Evolutionary conservation across 2,113 vertebrate species (phyloP).

Genomic region (Dunckerocampus dactyliophorus): DNA sequence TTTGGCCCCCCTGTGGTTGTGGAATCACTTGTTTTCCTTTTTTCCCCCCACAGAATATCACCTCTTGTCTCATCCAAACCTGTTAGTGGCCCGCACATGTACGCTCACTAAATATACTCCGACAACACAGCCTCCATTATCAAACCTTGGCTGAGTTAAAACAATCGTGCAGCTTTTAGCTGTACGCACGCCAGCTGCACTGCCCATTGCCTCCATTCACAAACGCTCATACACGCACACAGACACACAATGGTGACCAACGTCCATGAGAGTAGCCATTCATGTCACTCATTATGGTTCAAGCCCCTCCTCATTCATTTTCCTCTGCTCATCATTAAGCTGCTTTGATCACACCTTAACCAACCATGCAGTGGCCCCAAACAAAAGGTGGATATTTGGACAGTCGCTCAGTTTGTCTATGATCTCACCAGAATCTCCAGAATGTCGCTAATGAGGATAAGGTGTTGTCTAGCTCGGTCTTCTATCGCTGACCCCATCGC

Average conservation of each 20-base stretch:
- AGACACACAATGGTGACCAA: slow-evolving; percentile 23
- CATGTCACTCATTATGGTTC: slow-evolving; percentile 46
- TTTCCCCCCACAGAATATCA: no score
- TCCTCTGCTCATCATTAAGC: slow-evolving; percentile 52
- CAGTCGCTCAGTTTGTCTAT: no score
- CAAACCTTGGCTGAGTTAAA: slow-evolving; percentile 84
- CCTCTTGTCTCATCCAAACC: slow-evolving; percentile 81
- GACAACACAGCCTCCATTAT: slow-evolving; percentile 74
- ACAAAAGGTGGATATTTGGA: no score
- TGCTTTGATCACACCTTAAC: slow-evolving; percentile 54
- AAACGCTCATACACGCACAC: slow-evolving; percentile 18
- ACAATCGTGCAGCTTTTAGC: slow-evolving; percentile 87
- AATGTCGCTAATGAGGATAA: no score
- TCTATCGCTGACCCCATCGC: no score
- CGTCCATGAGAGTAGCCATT: slow-evolving; percentile 45
- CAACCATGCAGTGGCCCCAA: slow-evolving; percentile 6
- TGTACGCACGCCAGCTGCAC: slow-evolving; percentile 83
- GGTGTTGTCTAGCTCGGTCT: no score
- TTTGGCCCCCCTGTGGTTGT: slow-evolving; percentile 29
- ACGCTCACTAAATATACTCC: slow-evolving; percentile 49
- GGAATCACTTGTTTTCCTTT: slow-evolving; percentile 49
- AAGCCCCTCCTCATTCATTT: slow-evolving; percentile 34
- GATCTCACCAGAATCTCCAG: no score
- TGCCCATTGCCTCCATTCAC: slow-evolving; percentile 76
- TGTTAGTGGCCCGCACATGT: slow-evolving; percentile 83